These are phyloP conservation scores for Uropsilus gracilis DNA, from an alignment of 2,113 vertebrate genomes.

Conservation along the genomic window DNA sequence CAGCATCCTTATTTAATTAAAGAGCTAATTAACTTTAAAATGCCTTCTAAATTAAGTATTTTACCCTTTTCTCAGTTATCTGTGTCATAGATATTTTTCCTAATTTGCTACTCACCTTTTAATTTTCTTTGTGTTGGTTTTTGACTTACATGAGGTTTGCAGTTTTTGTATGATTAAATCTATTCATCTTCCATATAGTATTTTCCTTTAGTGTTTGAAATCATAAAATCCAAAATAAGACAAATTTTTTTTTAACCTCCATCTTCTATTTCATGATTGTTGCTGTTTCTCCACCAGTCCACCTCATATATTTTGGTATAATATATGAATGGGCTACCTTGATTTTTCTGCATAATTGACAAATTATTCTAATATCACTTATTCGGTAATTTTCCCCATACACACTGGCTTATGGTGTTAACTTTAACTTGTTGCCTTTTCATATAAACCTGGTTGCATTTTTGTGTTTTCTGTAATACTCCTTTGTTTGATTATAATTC, in stretches of 20 bases:
- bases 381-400: background rate
- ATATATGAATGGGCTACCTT: background rate
- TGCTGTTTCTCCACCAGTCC: background rate
- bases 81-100: constrained; percentile 16
- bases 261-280: background rate
- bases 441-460: background rate
- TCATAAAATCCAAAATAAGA: constrained; percentile 28
- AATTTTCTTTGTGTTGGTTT: constrained; percentile 32
- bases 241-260: background rate
- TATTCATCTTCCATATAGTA: background rate
- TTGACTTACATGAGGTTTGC: background rate
- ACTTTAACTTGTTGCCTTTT: background rate
- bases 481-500: background rate
- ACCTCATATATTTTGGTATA: background rate
- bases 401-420: background rate
- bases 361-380: background rate
- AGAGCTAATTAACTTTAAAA: constrained; percentile 6
- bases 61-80: background rate
- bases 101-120: constrained; percentile 42
- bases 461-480: background rate
- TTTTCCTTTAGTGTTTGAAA: constrained; percentile 25
- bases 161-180: constrained; percentile 18
- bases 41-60: background rate
- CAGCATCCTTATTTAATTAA: background rate
- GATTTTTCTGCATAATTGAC: background rate